These are phyloP conservation scores for Drosophila busckii DNA, from an alignment of 1,140 invertebrate species.

Conservation along the genomic window DNA sequence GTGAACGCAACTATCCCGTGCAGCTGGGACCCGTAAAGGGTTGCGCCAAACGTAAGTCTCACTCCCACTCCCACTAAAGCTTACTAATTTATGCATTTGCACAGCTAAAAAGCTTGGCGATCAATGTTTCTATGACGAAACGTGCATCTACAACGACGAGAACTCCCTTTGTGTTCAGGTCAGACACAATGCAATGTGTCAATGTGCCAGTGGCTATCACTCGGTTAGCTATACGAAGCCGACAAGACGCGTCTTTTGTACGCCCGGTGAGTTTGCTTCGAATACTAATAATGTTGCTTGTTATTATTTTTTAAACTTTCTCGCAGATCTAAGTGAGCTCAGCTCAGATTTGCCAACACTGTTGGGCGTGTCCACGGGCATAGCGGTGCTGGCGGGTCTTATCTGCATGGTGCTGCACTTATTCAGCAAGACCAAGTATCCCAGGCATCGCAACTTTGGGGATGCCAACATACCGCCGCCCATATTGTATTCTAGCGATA, in stretches of 20 bases:
- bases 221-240: conserved; percentile 86
- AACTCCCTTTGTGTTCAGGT: conserved; percentile 89
- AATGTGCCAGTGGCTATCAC: conserved; percentile 88
- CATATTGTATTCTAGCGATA: conserved; percentile 90
- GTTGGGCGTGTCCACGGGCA: conserved; percentile 88
- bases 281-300: background rate
- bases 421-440: conserved; percentile 86
- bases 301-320: background rate
- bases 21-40: conserved; percentile 85
- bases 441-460: conserved; percentile 86
- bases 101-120: conserved; percentile 89
- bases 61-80: background rate
- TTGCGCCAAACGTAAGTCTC: conserved; percentile 88
- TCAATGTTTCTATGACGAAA: conserved; percentile 90
- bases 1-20: conserved; percentile 88
- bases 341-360: conserved; percentile 90
- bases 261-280: conserved; percentile 85
- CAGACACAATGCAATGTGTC: conserved; percentile 91
- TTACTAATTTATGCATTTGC: background rate
- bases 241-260: conserved; percentile 87
- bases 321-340: conserved; percentile 87
- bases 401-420: conserved; percentile 92
- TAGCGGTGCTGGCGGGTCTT: conserved; percentile 89
- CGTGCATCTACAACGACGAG: conserved; percentile 87
- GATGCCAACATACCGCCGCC: conserved; percentile 90